Evolutionary conservation across 2,797 vertebrate genomes (phyloP).

Genomic region (Hoplostethus mediterraneus): DNA sequence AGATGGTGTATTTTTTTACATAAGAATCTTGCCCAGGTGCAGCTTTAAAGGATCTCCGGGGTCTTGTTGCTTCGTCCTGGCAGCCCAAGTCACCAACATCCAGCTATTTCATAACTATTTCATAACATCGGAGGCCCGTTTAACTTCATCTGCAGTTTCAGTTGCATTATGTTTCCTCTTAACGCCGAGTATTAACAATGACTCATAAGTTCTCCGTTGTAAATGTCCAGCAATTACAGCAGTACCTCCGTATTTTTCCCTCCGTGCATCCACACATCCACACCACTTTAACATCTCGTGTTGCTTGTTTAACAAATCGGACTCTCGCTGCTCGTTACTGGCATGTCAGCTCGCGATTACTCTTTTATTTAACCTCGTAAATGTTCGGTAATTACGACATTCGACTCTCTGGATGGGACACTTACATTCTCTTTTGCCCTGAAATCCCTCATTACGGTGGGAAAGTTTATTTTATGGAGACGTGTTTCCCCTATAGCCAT

Average conservation of each 20-base stretch:
- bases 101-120: neutral
- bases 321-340: slow-evolving; percentile 44
- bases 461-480: slow-evolving; percentile 74
- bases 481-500: slow-evolving; percentile 67
- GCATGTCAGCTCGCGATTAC: slow-evolving; percentile 46
- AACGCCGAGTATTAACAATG: slow-evolving; percentile 9
- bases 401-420: slow-evolving; percentile 47
- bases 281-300: slow-evolving; percentile 25
- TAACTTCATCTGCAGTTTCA: neutral
- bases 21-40: too few species aligned
- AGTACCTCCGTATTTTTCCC: neutral
- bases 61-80: too few species aligned
- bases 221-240: neutral
- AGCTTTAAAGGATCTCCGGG: too few species aligned
- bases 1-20: too few species aligned
- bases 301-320: slow-evolving; percentile 34
- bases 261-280: neutral
- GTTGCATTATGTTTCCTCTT: neutral
- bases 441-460: slow-evolving; percentile 62
- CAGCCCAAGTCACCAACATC: neutral
- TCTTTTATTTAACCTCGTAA: slow-evolving; percentile 69
- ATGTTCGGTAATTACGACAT: slow-evolving; percentile 66
- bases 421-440: slow-evolving; percentile 46
- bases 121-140: neutral
- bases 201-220: slow-evolving; percentile 8